phyloP scores from a whole-genome alignment of 2,888 invertebrate genomes.

The Sericinus montela region DNA sequence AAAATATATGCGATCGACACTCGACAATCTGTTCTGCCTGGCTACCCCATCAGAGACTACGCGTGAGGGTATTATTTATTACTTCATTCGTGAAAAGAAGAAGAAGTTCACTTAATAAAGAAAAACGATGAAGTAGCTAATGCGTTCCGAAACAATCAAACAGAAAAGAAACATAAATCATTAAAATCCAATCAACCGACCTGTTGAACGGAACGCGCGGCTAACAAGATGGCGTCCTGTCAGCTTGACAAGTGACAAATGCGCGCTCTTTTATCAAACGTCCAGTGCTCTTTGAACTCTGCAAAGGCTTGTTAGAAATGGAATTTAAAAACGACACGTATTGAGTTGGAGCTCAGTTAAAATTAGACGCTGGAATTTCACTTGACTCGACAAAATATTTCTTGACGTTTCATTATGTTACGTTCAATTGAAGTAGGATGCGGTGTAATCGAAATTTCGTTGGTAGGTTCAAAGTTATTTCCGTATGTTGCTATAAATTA shows the following conservation, averaged over 20 bases:
- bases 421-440: neutral
- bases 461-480: neutral
- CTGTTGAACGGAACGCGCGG: conserved; percentile 34
- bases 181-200: conserved; percentile 16
- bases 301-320: neutral
- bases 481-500: no score
- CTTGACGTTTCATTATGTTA: conserved; percentile 12
- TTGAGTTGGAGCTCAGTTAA: neutral
- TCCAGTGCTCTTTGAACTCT: neutral
- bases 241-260: conserved; percentile 32
- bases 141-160: neutral
- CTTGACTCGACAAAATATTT: conserved; percentile 18
- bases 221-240: conserved; percentile 32
- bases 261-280: conserved; percentile 7
- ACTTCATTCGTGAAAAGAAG: no score
- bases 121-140: no score
- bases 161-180: conserved; percentile 9
- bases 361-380: conserved; percentile 10
- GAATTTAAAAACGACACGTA: neutral
- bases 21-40: no score
- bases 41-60: no score
- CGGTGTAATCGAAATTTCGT: neutral
- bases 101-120: no score
- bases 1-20: no score
- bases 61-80: no score